Conservation (phyloP, 2,113 vertebrate species). For the Salvelinus alpinus region DNA sequence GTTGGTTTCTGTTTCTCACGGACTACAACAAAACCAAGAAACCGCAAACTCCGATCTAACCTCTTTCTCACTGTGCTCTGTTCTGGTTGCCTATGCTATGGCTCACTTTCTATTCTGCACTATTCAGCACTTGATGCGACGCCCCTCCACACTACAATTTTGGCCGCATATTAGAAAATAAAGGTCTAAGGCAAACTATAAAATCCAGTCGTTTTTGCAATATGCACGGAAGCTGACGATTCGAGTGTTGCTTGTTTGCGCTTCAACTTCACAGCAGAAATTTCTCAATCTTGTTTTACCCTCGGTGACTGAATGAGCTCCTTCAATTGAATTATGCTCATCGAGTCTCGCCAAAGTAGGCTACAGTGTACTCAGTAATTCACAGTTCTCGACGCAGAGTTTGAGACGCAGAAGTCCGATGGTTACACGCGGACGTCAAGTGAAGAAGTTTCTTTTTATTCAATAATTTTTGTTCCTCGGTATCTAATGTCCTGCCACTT, state of each 20-base stretch:
- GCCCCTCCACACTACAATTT: conserved; percentile 15
- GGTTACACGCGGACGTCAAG: not conserved
- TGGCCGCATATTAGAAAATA: not conserved
- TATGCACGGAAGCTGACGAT: not conserved
- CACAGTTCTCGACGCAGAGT: conserved; percentile 14
- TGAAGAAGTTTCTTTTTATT: not conserved
- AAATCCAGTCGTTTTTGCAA: conserved; percentile 19
- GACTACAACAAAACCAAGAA: conserved; percentile 42
- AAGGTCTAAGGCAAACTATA: conserved; percentile 8
- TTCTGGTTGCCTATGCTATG: not conserved
- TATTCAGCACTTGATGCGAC: conserved; percentile 40
- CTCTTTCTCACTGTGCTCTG: conserved; percentile 32
- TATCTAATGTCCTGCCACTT: conserved; percentile 43
- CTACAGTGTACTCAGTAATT: not conserved
- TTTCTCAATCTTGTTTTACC: not conserved
- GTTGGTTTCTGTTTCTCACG: conserved; percentile 35
- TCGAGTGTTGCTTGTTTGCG: conserved; percentile 19
- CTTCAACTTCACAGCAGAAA: conserved; percentile 8
- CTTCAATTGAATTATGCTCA: conserved; percentile 9
- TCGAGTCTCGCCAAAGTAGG: conserved; percentile 15
- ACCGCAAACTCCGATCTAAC: conserved; percentile 39
- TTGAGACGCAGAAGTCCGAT: not conserved
- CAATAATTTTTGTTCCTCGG: conserved; percentile 36
- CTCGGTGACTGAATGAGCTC: conserved; percentile 6
- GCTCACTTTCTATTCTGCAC: conserved; percentile 32